A percentile compares a stretch with the other conserved stretches of the same genome.
Conservation (phyloP, 2,797 vertebrate species). For the Saguinus oedipus region DNA sequence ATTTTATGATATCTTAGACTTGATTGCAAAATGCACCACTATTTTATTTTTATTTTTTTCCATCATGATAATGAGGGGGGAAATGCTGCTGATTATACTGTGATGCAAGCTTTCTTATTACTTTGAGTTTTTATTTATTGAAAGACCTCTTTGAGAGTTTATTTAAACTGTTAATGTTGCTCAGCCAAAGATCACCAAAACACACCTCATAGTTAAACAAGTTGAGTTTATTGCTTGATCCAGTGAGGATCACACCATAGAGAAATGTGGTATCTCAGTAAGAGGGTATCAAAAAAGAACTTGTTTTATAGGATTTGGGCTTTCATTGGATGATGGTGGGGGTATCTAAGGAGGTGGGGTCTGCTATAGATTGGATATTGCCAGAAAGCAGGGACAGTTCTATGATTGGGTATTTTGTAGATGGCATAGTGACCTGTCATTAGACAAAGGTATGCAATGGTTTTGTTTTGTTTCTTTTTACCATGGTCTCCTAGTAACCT, state of each 20-base stretch:
- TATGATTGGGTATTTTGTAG: background rate
- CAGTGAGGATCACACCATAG: background rate
- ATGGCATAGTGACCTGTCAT: background rate
- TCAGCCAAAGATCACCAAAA: background rate
- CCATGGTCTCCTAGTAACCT: background rate
- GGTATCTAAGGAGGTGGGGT: background rate
- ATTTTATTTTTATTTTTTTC: background rate
- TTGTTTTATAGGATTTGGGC: background rate
- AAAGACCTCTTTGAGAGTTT: background rate
- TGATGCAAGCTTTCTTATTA: background rate
- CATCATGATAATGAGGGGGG: background rate
- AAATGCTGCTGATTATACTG: background rate
- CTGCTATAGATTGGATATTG: background rate
- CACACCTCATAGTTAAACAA: background rate
- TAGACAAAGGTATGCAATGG: background rate
- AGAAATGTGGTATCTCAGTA: background rate
- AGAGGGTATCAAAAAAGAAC: background rate
- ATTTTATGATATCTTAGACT: background rate
- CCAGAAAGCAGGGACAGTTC: background rate
- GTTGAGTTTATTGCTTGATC: background rate
- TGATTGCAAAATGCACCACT: background rate
- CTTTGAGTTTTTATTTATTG: background rate
- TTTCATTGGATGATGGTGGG: background rate
- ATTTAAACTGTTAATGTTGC: background rate
- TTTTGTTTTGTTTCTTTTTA: constrained; percentile 9